Conservation (phyloP, 2,797 vertebrate genomes). For the Orestias chungarensis region DNA sequence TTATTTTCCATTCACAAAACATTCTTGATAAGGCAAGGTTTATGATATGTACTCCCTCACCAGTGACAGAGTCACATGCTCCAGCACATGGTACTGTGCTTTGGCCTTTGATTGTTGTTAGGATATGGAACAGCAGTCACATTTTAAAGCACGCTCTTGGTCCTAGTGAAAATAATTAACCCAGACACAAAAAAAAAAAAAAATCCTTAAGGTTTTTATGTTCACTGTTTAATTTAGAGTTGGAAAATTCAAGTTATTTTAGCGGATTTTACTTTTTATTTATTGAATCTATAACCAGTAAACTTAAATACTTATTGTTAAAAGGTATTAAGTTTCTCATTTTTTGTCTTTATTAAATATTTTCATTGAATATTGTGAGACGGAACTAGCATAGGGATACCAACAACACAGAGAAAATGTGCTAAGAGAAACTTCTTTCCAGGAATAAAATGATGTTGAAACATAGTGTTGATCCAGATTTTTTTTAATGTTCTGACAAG, state of each 20-base stretch:
- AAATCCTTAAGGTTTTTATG: background rate
- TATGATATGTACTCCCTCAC: slow-evolving; percentile 35
- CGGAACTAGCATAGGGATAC: background rate
- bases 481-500: background rate
- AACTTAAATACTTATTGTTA: background rate
- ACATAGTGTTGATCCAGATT: background rate
- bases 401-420: background rate
- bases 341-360: background rate
- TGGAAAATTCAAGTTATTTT: background rate
- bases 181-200: slow-evolving; percentile 24
- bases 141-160: slow-evolving; percentile 62
- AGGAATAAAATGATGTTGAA: background rate
- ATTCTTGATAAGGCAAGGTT: slow-evolving; percentile 42
- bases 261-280: background rate
- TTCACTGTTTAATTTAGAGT: background rate
- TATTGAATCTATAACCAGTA: background rate
- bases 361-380: background rate
- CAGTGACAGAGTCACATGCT: slow-evolving; percentile 55
- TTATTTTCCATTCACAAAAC: slow-evolving; percentile 14
- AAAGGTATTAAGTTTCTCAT: background rate
- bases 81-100: slow-evolving; percentile 58
- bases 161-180: slow-evolving; percentile 74
- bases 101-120: slow-evolving; percentile 76
- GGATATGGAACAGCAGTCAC: slow-evolving; percentile 60
- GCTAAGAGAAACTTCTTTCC: no score